Evolutionary conservation across 2,113 vertebrate species (phyloP).

Genomic region (Misgurnus mizolepis): DNA sequence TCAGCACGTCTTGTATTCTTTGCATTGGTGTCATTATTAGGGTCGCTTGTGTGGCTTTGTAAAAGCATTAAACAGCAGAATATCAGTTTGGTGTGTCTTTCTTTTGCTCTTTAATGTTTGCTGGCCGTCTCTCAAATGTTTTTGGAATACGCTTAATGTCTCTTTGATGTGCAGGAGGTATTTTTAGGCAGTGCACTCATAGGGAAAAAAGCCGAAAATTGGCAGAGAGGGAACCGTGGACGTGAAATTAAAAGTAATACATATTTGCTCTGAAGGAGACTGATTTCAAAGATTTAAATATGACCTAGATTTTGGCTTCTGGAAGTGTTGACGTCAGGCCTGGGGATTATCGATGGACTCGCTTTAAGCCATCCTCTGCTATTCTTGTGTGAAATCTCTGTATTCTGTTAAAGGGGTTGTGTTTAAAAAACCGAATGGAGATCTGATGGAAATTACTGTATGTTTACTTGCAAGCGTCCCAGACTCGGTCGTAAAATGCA

Average conservation of each 20-base stretch:
- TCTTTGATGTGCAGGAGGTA: constrained; percentile 50
- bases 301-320: constrained; percentile 70
- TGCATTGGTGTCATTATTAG: constrained; percentile 7
- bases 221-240: constrained; percentile 3
- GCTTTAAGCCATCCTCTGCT: constrained; percentile 14
- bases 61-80: constrained; percentile 25
- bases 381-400: neutral
- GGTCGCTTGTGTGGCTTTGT: constrained; percentile 1
- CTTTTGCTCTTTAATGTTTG: neutral
- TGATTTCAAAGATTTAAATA: constrained; percentile 62
- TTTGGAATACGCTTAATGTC: constrained; percentile 34
- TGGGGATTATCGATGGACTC: constrained; percentile 28
- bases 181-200: constrained; percentile 55
- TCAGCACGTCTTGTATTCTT: constrained; percentile 34
- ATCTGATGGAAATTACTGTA: neutral
- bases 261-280: constrained; percentile 43
- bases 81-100: constrained; percentile 21
- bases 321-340: constrained; percentile 59
- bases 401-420: neutral
- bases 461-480: neutral
- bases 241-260: constrained; percentile 39
- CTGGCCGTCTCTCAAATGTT: constrained; percentile 31
- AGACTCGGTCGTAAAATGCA: neutral
- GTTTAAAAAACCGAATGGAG: too few species aligned
- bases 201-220: constrained; percentile 43